Evolutionary conservation across 2,888 invertebrate genomes (phyloP).

Genomic region (Brenthis ino): DNA sequence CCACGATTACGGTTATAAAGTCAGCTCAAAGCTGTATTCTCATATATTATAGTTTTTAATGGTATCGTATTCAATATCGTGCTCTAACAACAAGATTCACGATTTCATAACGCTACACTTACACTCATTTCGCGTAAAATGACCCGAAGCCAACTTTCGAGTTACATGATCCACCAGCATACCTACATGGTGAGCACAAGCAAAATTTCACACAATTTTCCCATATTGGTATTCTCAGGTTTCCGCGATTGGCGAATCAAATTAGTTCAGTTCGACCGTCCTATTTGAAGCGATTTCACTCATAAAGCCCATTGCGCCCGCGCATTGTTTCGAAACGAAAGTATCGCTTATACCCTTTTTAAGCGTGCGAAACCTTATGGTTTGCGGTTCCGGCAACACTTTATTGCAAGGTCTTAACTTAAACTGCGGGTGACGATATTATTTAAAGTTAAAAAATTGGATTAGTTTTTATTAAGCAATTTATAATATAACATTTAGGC

Average conservation of each 20-base stretch:
- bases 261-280: slow-evolving; percentile 68
- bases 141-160: background rate
- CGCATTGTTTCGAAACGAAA: slow-evolving; percentile 54
- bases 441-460: slow-evolving; percentile 8
- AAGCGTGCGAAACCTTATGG: slow-evolving; percentile 65
- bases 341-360: slow-evolving; percentile 72
- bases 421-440: slow-evolving; percentile 7
- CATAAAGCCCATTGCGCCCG: slow-evolving; percentile 44
- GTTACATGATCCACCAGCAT: slow-evolving; percentile 6
- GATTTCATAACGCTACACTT: background rate
- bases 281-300: slow-evolving; percentile 58
- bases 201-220: slow-evolving; percentile 45
- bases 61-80: no score
- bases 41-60: no score
- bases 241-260: slow-evolving; percentile 72
- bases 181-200: slow-evolving; percentile 21
- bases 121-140: background rate
- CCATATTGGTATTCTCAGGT: slow-evolving; percentile 55
- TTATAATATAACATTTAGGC: no score
- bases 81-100: background rate
- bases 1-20: no score
- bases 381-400: slow-evolving; percentile 57
- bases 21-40: no score
- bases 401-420: slow-evolving; percentile 19
- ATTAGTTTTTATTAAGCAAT: background rate